Base-by-base conservation (phyloP, 2,797 vertebrate species). In the Echiichthys vipera region DNA sequence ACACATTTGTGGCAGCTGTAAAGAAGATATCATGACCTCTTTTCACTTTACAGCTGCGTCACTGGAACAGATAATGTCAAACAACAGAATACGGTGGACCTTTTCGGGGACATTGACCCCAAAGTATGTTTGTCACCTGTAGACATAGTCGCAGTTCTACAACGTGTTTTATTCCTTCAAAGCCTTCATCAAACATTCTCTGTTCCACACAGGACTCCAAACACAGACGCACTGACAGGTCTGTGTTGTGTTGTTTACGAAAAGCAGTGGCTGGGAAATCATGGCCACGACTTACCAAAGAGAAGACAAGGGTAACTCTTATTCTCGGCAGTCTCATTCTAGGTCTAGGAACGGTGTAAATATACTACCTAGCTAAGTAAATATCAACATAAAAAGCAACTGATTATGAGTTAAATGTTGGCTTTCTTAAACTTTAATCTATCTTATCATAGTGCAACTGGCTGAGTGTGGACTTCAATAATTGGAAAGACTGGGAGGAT, bases 401-500 rank as follows among this genome's bases (percentile, higher is more conserved):
- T 20, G 3, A 42, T 8, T 20, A 37, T 14, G 12, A 45, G 13
- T 40, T 37, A n/a, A 64, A 56, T 20, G 14, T 54, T 51, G 30
- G 17, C n/a, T 29, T 11, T 34, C 15, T 36, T 29, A 36, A 50
- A 61, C 9, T 57, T 50, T 0, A 83, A 71, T 73, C 42, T 30
- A 10, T 74, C 30, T 58, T 58, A 5, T 55, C 39, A 22, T 83
- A 99, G 98, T 95, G 95, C 83, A 98, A 97, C 91, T 99, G 97
- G 97, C 96, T 99, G 87, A 96, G 96, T 63, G 96, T 99, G 92
- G 97, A 99, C 88, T 99, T 99, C 91, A 98, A 95, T 92, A 99
- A 99, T 86, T 99, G 97, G 97, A 98, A 97, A 95, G 97, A 99
- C 86, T 99, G 97, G 97, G 98, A 98, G 78, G 96, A 99, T 71